phyloP scores from a whole-genome alignment of 2,888 invertebrate species.

The Mimachlamys varia region DNA sequence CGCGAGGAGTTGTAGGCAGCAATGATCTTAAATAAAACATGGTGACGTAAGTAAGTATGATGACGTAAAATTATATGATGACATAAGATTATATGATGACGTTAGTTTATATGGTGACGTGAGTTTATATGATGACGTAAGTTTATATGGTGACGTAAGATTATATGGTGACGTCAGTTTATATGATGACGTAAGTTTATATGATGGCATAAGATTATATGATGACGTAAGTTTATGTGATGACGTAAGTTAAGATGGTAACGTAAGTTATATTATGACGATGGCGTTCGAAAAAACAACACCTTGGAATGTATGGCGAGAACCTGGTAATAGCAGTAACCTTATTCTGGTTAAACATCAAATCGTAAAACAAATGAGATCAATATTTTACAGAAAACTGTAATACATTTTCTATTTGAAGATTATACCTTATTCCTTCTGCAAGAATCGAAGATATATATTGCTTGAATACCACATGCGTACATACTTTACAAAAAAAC shows the following conservation, averaged over 20 bases:
- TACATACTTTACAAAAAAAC: no score
- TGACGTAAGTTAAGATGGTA: not conserved
- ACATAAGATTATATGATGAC: not conserved
- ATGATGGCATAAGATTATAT: not conserved
- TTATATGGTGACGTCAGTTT: not conserved
- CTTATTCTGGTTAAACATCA: no score
- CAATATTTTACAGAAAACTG: no score
- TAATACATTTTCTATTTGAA: no score
- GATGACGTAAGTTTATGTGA: not conserved
- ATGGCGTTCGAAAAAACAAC: no score
- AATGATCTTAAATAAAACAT: not conserved
- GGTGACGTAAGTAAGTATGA: not conserved
- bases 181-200: not conserved
- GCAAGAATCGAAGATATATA: no score
- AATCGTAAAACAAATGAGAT: no score
- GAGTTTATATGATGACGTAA: not conserved
- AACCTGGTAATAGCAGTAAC: no score
- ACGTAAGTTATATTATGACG: not conserved
- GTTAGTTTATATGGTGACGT: not conserved
- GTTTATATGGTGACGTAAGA: not conserved
- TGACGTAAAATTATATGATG: not conserved
- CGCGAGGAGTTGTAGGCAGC: not conserved
- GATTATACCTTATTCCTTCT: no score
- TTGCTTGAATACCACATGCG: no score
- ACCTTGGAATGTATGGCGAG: no score